Evolutionary conservation across 1,140 invertebrate genomes (phyloP), one percentile per base, ranked within the genome.

Genomic region (Aleiodes sp.): DNA sequence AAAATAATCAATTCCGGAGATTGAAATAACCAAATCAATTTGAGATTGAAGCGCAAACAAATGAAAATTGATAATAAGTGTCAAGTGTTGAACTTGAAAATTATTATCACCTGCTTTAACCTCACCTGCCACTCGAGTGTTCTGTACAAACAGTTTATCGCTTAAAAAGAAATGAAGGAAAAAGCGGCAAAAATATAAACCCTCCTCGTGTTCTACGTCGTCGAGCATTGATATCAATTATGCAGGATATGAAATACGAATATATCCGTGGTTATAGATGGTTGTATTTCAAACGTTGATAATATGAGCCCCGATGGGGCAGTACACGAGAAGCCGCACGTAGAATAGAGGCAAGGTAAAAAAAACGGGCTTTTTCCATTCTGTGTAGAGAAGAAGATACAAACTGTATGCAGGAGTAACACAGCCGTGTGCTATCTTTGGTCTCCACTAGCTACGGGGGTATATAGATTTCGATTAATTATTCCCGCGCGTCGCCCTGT

Each of bases 401-500:
- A 12, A 26, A 35, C 33, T 57, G 31, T 52, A 26, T 12, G 35
- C 56, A 14, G 33, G 21, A 57, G 31, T 37, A 57, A 57, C 35
- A n/a, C n/a, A 10, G 52, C 59, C 46, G 35, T 24, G 28, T 28
- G 52, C 71, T 78, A 75, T 76, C 75, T 78, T 76, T 76, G 69
- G 71, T 68, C 56, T 56, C 57, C 29, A 29, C 4, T n/a, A 52
- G 31, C 16, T 37, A 59, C 52, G 19, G 14, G 21, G 57, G 24
- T 62, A 31, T 76, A 77, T 78, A 75, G 76, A 75, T 74, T 63
- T 35, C 65, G 64, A 79, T 80, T 74, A 78, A 80, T 80, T 75
- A 80, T 80, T 76, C 69, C 65, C 68, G 57, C 46, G 26, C 24
- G 59, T n/a, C 29, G 26, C 19, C 56, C 37, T 28, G 31, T 57